A percentile compares a stretch with the other conserved stretches of the same genome.
Evolutionary conservation across 2,888 invertebrate genomes (phyloP).

Genomic region (Tolmerus cingulatus): DNA sequence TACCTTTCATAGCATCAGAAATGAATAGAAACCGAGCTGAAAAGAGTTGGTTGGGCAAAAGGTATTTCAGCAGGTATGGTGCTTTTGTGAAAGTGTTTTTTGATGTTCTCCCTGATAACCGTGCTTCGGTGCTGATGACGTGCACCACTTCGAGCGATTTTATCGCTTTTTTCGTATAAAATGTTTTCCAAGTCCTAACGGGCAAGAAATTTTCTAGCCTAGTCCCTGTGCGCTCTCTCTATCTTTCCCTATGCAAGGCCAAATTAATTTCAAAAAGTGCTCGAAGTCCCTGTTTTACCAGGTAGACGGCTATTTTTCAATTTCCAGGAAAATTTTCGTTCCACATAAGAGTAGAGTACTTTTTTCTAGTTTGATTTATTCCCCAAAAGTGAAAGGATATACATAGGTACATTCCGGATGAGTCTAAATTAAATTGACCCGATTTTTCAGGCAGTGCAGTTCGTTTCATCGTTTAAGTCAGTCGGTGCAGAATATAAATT

Average conservation of each 20-base stretch:
- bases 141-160: not conserved
- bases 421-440: not conserved
- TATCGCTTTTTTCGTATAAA: constrained; percentile 17
- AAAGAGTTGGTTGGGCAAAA: not conserved
- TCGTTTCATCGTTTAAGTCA: not conserved
- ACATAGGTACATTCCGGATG: not conserved
- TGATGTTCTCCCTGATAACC: constrained; percentile 44
- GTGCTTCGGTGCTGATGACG: constrained; percentile 24
- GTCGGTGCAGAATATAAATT: not conserved
- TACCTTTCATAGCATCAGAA: constrained; percentile 7
- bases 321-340: not conserved
- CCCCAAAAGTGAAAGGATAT: not conserved
- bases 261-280: constrained; percentile 22
- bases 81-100: constrained; percentile 45
- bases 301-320: not conserved
- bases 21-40: constrained; percentile 24
- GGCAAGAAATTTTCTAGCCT: not conserved
- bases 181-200: not conserved
- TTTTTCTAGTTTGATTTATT: not conserved
- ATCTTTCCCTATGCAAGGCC: not conserved
- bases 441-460: not conserved
- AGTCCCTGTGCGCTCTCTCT: not conserved
- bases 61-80: not conserved
- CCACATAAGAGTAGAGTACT: not conserved
- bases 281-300: not conserved